These are phyloP conservation scores for Leptinotarsa defecta DNA, from an alignment of 1,140 invertebrate genomes.

Conservation along the genomic window DNA sequence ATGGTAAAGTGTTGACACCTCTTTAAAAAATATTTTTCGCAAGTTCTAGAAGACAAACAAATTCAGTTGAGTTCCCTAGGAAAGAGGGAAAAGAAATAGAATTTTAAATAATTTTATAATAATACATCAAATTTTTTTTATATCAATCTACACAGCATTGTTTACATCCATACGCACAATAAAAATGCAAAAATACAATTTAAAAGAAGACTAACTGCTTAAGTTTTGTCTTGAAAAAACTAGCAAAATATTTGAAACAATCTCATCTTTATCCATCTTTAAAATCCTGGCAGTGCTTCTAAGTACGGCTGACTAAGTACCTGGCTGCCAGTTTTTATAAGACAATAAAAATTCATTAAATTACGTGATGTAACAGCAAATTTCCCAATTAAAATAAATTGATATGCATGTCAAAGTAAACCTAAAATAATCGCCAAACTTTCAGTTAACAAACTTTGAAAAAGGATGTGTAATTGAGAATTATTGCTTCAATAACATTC, in stretches of 20 bases:
- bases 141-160: slow-evolving; percentile 51
- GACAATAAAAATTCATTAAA: background rate
- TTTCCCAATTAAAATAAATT: slow-evolving; percentile 15
- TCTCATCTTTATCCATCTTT: slow-evolving; percentile 7
- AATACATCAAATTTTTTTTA: slow-evolving; percentile 50
- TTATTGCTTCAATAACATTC: slow-evolving; percentile 9
- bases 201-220: slow-evolving; percentile 19
- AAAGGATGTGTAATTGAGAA: background rate
- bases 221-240: slow-evolving; percentile 20
- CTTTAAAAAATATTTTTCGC: too few species aligned
- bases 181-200: slow-evolving; percentile 40
- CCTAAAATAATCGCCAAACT: background rate
- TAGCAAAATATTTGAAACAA: slow-evolving; percentile 6
- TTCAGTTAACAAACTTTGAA: background rate
- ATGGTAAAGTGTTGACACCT: too few species aligned
- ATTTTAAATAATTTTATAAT: slow-evolving; percentile 47
- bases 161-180: slow-evolving; percentile 48
- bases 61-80: background rate
- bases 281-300: slow-evolving; percentile 25
- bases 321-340: slow-evolving; percentile 17
- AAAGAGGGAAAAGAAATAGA: slow-evolving; percentile 1
- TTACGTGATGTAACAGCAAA: slow-evolving; percentile 24
- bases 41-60: too few species aligned
- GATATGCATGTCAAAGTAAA: slow-evolving; percentile 12
- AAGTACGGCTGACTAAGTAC: slow-evolving; percentile 24